A percentile compares a stretch with the other conserved stretches of the same genome.
Evolutionary conservation across 2,888 invertebrate species (phyloP).

Genomic region (Trilocha varians): DNA sequence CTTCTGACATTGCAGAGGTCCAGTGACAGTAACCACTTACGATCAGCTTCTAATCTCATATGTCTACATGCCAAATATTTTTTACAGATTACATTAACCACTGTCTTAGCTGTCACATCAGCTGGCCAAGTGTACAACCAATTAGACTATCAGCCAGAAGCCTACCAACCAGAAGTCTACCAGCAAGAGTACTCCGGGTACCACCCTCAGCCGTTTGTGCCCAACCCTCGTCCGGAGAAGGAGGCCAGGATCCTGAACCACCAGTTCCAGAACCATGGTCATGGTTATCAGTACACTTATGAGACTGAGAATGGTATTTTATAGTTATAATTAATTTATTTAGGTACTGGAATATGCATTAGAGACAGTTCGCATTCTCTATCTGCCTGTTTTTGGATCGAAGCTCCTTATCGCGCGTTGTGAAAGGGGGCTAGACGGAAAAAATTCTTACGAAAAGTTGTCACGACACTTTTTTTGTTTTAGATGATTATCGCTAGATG

Average conservation of each 20-base stretch:
- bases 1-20: too few relatives aligned
- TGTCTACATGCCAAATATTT: background rate
- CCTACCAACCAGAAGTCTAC: conserved; percentile 41
- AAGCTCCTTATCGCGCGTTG: too few relatives aligned
- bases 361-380: too few relatives aligned
- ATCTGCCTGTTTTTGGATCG: too few relatives aligned
- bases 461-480: too few relatives aligned
- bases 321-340: background rate
- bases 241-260: conserved; percentile 39
- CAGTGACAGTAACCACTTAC: too few relatives aligned
- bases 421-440: too few relatives aligned
- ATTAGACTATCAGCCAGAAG: conserved; percentile 19
- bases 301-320: conserved; percentile 76
- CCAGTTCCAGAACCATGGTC: conserved; percentile 38
- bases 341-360: too few relatives aligned
- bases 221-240: conserved; percentile 28
- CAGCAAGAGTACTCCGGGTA: conserved; percentile 33
- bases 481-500: too few relatives aligned
- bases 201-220: conserved; percentile 29
- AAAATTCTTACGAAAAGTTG: too few relatives aligned
- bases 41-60: too few relatives aligned
- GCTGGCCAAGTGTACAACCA: conserved; percentile 34
- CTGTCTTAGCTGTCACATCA: conserved; percentile 40
- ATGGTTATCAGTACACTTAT: conserved; percentile 61
- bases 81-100: conserved; percentile 39